Conservation (phyloP, 2,113 vertebrate species). For the Amphilophus citrinellus region DNA sequence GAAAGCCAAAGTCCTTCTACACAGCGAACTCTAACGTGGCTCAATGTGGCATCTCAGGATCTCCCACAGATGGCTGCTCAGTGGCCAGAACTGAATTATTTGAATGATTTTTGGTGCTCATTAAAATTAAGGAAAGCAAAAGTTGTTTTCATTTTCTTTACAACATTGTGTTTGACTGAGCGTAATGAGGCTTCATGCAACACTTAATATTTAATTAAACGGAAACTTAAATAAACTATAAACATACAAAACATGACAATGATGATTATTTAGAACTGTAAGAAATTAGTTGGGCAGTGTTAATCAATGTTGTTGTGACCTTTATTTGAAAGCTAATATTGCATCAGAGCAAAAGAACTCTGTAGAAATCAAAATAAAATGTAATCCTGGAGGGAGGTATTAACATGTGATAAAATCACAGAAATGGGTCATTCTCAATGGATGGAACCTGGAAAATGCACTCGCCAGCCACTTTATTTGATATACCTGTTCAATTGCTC, state of each 20-base stretch:
- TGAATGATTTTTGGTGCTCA: neutral
- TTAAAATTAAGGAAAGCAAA: constrained; percentile 12
- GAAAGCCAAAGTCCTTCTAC: constrained; percentile 68
- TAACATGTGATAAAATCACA: neutral
- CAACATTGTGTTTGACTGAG: neutral
- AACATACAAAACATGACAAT: neutral
- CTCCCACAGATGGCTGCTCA: constrained; percentile 2
- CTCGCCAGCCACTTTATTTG: too few relatives aligned
- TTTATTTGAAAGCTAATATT: constrained; percentile 4
- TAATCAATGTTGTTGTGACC: neutral
- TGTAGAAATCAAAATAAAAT: neutral
- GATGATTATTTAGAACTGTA: neutral
- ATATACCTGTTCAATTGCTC: too few relatives aligned
- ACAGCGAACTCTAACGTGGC: constrained; percentile 69
- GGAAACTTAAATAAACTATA: too few relatives aligned
- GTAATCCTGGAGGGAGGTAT: neutral
- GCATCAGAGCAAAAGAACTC: neutral
- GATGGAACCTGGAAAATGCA: neutral
- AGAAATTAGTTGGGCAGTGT: neutral
- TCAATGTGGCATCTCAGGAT: neutral
- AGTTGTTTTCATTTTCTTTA: neutral
- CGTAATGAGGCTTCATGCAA: neutral
- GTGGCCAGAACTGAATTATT: neutral
- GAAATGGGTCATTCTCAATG: too few relatives aligned
- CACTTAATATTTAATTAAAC: neutral